Evolutionary conservation across 2,113 vertebrate species (phyloP).

Genomic region (Callocephalon fimbriatum): DNA sequence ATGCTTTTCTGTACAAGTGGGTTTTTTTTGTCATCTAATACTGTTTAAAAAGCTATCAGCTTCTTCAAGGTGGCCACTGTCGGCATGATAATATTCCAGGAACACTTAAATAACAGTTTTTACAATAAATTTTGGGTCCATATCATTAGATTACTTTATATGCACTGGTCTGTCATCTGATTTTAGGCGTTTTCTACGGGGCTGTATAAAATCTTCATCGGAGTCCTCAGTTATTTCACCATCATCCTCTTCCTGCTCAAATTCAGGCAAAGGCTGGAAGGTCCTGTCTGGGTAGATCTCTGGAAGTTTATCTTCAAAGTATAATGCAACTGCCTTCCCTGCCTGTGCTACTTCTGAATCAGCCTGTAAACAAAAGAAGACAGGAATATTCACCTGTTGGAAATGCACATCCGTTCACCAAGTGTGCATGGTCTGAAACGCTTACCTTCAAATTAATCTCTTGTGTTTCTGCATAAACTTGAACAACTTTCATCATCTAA

Average conservation of each 20-base stretch:
- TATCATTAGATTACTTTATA: slow-evolving; percentile 87
- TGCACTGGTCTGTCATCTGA: slow-evolving; percentile 91
- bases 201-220: slow-evolving; percentile 94
- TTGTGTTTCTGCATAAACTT: slow-evolving; percentile 99
- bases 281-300: slow-evolving; percentile 92
- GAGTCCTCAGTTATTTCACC: slow-evolving; percentile 92
- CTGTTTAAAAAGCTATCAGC: slow-evolving; percentile 81
- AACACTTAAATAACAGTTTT: slow-evolving; percentile 85
- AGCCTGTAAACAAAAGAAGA: slow-evolving; percentile 84
- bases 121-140: slow-evolving; percentile 77
- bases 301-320: slow-evolving; percentile 95
- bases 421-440: slow-evolving; percentile 88
- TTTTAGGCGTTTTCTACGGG: slow-evolving; percentile 97
- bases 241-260: slow-evolving; percentile 86
- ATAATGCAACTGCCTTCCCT: slow-evolving; percentile 91
- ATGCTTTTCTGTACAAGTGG: slow-evolving; percentile 79
- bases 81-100: slow-evolving; percentile 80
- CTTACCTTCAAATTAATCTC: slow-evolving; percentile 99
- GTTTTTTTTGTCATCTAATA: slow-evolving; percentile 79
- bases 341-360: slow-evolving; percentile 98
- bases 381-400: slow-evolving; percentile 80
- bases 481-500: slow-evolving; percentile 99
- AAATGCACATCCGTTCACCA: slow-evolving; percentile 88
- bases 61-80: slow-evolving; percentile 79
- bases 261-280: slow-evolving; percentile 89